phyloP scores from a whole-genome alignment of 2,113 vertebrate species.

The Paracanthobrama guichenoti region DNA sequence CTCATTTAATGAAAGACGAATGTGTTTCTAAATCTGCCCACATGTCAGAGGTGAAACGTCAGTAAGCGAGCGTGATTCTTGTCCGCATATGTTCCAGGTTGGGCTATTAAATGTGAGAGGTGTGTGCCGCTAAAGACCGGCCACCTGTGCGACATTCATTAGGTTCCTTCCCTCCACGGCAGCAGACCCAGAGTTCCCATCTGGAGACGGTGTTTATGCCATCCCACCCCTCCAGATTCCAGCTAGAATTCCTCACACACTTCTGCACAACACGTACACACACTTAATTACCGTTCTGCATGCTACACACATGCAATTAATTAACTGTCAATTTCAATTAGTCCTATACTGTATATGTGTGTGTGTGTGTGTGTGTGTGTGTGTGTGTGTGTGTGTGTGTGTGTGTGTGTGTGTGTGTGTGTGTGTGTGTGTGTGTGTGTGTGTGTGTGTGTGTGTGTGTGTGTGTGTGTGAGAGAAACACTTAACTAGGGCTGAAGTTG shows the following conservation, averaged over 20 bases:
- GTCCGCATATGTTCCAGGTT: conserved; percentile 10
- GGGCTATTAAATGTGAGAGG: conserved; percentile 31
- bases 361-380: no score
- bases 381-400: neutral
- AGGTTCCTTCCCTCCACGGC: conserved; percentile 23
- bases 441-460: neutral
- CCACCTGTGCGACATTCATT: conserved; percentile 51
- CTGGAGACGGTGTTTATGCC: conserved; percentile 32
- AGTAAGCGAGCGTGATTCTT: neutral
- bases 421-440: neutral
- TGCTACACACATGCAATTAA: conserved; percentile 53
- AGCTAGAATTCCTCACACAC: conserved; percentile 19
- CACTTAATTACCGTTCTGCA: conserved; percentile 50
- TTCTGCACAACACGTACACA: conserved; percentile 7
- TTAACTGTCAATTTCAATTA: conserved; percentile 55
- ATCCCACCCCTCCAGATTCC: conserved; percentile 2
- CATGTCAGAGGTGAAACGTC: neutral
- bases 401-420: neutral
- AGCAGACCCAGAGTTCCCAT: conserved; percentile 28
- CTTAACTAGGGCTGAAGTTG: conserved; percentile 10
- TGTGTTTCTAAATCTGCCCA: neutral
- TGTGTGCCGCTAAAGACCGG: conserved; percentile 28
- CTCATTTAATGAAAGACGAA: conserved; percentile 19
- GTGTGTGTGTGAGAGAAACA: neutral
- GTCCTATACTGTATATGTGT: conserved; percentile 2